Evolutionary conservation across 1,140 invertebrate genomes (phyloP), one percentile per base, ranked within the genome.

Genomic region (Arctopsyche grandis): DNA sequence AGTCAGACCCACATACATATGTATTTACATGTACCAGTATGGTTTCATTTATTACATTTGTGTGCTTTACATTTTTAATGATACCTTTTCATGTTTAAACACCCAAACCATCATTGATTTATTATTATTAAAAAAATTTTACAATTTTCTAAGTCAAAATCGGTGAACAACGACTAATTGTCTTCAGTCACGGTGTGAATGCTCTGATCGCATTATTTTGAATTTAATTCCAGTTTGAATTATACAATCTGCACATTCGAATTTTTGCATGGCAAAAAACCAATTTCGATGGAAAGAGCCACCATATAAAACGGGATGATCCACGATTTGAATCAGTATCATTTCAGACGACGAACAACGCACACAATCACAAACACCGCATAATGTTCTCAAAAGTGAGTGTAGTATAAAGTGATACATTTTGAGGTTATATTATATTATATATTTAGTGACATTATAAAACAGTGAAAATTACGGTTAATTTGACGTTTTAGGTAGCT

Each of bases 401-500:
- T 69, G 16, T 22, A 60, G 3, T 66, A 26, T 26, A 26, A 26
- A 66, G 22, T 26, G 24, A 66, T 21, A 60, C 16, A 58, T 58
- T 9, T 58, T 58, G 16, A 10, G 16, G n/a, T 58, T n/a, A n/a
- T 9, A 58, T 58, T 9, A 58, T 58, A 10, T 58, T 16, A 63
- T 63, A 22, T 16, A 66, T 9, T 26, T 26, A 24, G 22, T 10
- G 24, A 52, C 12, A 52, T 60, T 16, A 19, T 12, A 52, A 21
- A 60, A 19, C 1, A 60, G 56, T 60, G 56, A 16, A 60, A 56
- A n/a, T 56, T 46, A 46, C 7, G 44, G 14, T 46, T 46, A n/a
- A 60, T 21, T 22, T 60, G 0, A 24, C 22, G 16, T 69, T 48
- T 9, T 14, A 73, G 70, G 19, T 73, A 16, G 79, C 87, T 83